Evolutionary conservation across 2,113 vertebrate genomes (phyloP), one percentile per base, ranked within the genome.

Genomic region (Amia ocellicauda): DNA sequence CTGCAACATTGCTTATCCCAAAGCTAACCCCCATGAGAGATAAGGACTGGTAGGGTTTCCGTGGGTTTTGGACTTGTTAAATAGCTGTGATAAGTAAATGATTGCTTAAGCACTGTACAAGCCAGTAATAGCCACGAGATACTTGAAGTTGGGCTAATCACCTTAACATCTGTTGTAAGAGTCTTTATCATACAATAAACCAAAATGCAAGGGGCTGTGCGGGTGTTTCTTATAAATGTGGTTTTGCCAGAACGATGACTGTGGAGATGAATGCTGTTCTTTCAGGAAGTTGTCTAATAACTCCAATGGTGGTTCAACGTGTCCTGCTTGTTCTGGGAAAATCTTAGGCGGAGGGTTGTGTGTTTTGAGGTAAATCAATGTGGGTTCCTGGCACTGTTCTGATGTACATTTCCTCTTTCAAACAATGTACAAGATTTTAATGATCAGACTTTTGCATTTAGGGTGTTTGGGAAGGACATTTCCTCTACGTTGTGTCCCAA

Each of bases 311-410:
- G n/a, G 22, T 50, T 62, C 17, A 7, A 24, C 24, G 49, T 41
- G 31, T 63, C 50, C 24, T 14, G 16, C 47, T 10, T 41, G 42
- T 63, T 45, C 62, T 28, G 36, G 62, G 4, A 43, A 55, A 24
- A 4, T 1, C 19, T 43, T 24, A 40, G 52, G 31, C 31, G 29
- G 22, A 8, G 52, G 16, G 17, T 29, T 61, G 22, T 43, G 43
- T 40, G 4, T 20, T 4, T 55, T 2, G n/a, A 40, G 24, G 16
- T 41, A 63, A 51, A 31, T 63, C 36, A 2, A 22, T 7, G 17
- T 22, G 14, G 51, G 22, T 53, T 14, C 19, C 31, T 22, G 24
- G 24, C 45, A 31, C n/a, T n/a, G n/a, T n/a, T n/a, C n/a, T n/a
- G n/a, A n/a, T n/a, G n/a, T n/a, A n/a, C n/a, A n/a, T n/a, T n/a